Conservation (phyloP, 2,797 vertebrate species). For the Poeciliopsis presidionis region DNA sequence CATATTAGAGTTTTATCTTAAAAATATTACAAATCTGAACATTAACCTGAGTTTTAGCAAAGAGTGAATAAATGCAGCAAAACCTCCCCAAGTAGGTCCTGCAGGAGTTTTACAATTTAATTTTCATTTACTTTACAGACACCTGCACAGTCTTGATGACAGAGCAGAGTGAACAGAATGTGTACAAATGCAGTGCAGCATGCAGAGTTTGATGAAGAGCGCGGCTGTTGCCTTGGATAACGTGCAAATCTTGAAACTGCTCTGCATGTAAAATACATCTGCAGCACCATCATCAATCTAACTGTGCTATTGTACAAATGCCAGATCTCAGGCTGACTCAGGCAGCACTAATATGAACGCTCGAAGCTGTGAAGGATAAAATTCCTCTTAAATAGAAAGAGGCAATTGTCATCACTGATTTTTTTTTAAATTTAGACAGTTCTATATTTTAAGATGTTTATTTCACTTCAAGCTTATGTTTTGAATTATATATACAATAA, state of each 20-base stretch:
- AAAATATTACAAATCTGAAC: not conserved
- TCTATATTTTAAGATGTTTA: not conserved
- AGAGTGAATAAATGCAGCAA: not conserved
- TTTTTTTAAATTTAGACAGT: not conserved
- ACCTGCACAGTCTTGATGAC: not conserved
- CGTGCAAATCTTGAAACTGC: not conserved
- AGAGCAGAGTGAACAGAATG: not conserved
- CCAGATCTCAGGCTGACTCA: not conserved
- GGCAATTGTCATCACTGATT: not conserved
- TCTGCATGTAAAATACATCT: constrained; percentile 10
- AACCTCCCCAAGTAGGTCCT: not conserved
- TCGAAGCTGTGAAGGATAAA: not conserved
- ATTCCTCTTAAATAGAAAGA: not conserved
- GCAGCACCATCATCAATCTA: not conserved
- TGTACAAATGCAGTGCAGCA: not conserved
- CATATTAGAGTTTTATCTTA: not conserved
- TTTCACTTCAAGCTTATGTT: not conserved
- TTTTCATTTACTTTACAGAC: not conserved
- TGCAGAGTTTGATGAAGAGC: not conserved
- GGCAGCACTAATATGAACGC: not conserved
- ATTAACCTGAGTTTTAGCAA: not conserved
- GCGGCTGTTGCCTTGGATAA: not conserved
- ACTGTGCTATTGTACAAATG: not conserved
- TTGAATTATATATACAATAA: not conserved
- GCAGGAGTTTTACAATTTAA: not conserved